Evolutionary conservation across 2,888 invertebrate genomes (phyloP).

Genomic region (Timema cristinae): DNA sequence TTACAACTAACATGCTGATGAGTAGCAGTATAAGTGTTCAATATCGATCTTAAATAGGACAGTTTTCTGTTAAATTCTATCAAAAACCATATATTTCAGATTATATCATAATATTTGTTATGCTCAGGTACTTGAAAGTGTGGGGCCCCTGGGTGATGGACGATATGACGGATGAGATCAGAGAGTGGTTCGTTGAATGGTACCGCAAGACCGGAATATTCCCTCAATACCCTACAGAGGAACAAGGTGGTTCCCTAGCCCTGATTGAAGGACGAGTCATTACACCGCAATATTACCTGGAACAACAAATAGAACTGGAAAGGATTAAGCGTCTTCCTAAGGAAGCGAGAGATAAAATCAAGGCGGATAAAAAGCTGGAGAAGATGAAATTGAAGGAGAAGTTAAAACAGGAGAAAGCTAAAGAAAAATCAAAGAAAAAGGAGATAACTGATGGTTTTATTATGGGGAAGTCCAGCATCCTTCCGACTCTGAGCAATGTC

Average conservation of each 20-base stretch:
- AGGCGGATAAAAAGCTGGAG: slow-evolving; percentile 20
- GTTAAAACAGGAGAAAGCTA: slow-evolving; percentile 17
- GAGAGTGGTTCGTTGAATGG: slow-evolving; percentile 70
- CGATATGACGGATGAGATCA: slow-evolving; percentile 69
- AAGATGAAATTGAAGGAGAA: slow-evolving; percentile 13
- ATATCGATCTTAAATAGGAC: no score
- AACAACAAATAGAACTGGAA: slow-evolving; percentile 38
- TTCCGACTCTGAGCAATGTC: not conserved
- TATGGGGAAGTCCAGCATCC: slow-evolving; percentile 29
- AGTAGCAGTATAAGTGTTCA: no score
- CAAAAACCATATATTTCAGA: no score
- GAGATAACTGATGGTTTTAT: slow-evolving; percentile 37
- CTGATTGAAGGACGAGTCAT: slow-evolving; percentile 57
- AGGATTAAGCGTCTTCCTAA: slow-evolving; percentile 36
- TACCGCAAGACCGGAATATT: slow-evolving; percentile 55
- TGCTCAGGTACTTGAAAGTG: slow-evolving; percentile 13
- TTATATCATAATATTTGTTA: no score
- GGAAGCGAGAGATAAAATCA: slow-evolving; percentile 30
- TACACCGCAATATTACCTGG: slow-evolving; percentile 56
- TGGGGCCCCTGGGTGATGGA: slow-evolving; percentile 58
- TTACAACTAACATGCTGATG: no score
- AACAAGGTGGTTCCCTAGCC: slow-evolving; percentile 59
- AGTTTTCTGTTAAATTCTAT: no score
- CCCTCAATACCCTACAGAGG: slow-evolving; percentile 68
- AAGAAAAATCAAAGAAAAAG: slow-evolving; percentile 31